These are phyloP conservation scores for Tenebrio molitor DNA, from an alignment of 1,140 invertebrate species.

Conservation along the genomic window DNA sequence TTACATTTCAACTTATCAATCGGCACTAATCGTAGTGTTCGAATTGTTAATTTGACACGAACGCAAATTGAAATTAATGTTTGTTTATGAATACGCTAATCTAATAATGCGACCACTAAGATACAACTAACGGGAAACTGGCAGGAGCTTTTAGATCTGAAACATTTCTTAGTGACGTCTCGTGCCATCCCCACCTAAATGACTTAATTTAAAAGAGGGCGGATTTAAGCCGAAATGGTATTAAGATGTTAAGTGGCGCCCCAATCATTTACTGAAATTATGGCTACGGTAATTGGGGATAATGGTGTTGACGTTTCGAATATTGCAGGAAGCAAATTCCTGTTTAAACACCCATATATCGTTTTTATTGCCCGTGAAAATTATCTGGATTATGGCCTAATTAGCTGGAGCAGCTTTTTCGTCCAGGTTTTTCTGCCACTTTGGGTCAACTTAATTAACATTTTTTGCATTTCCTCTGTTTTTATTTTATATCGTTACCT, in stretches of 20 bases:
- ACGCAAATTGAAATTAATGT: slow-evolving; percentile 59
- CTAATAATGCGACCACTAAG: slow-evolving; percentile 55
- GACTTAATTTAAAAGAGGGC: slow-evolving; percentile 55
- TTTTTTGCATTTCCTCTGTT: too few relatives aligned
- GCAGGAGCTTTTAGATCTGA: slow-evolving; percentile 50
- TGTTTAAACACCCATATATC: slow-evolving; percentile 48
- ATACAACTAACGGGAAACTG: slow-evolving; percentile 52
- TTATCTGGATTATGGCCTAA: slow-evolving; percentile 13
- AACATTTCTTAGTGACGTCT: slow-evolving; percentile 50
- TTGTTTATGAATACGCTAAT: slow-evolving; percentile 57
- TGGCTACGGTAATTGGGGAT: slow-evolving; percentile 54
- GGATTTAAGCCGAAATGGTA: slow-evolving; percentile 52
- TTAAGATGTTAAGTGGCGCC: slow-evolving; percentile 55
- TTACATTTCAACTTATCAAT: slow-evolving; percentile 32
- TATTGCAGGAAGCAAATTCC: slow-evolving; percentile 46
- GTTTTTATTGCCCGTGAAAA: slow-evolving; percentile 45
- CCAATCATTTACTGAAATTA: slow-evolving; percentile 51
- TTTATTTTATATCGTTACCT: too few relatives aligned
- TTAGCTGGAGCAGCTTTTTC: slow-evolving; percentile 6
- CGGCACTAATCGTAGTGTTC: slow-evolving; percentile 3
- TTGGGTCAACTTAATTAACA: too few relatives aligned
- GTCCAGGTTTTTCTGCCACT: too few relatives aligned
- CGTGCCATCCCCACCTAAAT: slow-evolving; percentile 49
- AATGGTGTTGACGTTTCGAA: slow-evolving; percentile 54
- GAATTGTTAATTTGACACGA: slow-evolving; percentile 54